phyloP scores from a whole-genome alignment of 2,888 invertebrate species.

The Drosophila ezoana region DNA sequence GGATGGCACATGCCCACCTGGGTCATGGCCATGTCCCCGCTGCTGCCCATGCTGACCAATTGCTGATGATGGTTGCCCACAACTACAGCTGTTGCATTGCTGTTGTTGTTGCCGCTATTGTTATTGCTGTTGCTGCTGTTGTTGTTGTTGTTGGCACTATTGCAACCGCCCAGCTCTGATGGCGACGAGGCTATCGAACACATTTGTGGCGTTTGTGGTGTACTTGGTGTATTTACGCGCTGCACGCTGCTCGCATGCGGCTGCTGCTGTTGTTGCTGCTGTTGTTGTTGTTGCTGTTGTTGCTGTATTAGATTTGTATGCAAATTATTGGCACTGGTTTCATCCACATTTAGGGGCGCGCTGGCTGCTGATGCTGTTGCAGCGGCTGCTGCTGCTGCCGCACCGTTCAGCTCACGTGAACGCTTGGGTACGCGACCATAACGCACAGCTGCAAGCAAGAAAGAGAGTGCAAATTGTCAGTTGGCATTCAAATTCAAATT shows the following conservation, averaged over 20 bases:
- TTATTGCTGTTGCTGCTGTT: constrained; percentile 68
- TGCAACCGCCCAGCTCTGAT: constrained; percentile 84
- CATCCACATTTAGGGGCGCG: constrained; percentile 70
- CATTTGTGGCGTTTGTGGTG: constrained; percentile 86
- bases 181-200: constrained; percentile 85
- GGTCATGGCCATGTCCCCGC: constrained; percentile 58
- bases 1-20: constrained; percentile 70
- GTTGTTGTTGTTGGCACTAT: constrained; percentile 80
- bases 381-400: constrained; percentile 60
- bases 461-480: constrained; percentile 1
- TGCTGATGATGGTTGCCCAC: constrained; percentile 70
- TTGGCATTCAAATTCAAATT: constrained; percentile 8
- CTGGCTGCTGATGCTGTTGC: constrained; percentile 52
- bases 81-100: constrained; percentile 72
- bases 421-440: constrained; percentile 98
- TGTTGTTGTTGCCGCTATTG: constrained; percentile 64
- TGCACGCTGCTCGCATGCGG: constrained; percentile 78
- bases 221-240: constrained; percentile 86
- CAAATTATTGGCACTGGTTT: constrained; percentile 64
- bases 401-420: constrained; percentile 90
- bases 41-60: constrained; percentile 65
- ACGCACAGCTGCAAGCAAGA: constrained; percentile 91
- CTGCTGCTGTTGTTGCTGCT: constrained; percentile 63
- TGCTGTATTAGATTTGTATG: constrained; percentile 62
- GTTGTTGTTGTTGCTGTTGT: constrained; percentile 51